Base-by-base conservation (phyloP, 2,113 vertebrate species). In the Sylvilagus bachmani region DNA sequence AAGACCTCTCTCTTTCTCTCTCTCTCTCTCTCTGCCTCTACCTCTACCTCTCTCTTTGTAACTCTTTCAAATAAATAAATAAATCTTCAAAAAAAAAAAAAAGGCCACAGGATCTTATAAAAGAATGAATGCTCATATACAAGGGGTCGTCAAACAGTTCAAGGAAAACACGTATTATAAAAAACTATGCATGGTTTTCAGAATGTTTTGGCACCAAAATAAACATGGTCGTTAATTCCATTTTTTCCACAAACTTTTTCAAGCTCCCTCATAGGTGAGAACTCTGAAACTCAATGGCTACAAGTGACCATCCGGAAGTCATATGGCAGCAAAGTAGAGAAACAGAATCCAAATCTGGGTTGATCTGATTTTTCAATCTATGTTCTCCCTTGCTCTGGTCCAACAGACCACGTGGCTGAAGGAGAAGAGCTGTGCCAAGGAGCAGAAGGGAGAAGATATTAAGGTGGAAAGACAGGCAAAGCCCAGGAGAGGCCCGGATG, bases 321-420 rank as follows among this genome's bases (percentile, higher is more conserved):
- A 33, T 53, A 75, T 7, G 66, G 33, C 38, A 14, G 66, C 44
- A 58, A 85, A 85, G 62, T 0, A 66, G 13, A 49, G 53, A 66
- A 58, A 44, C 16, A 85, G 53, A 73, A 82, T 58, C 44, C 21
- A 25, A 7, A 61, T 33, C 13, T 33, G 75, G 33, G n/a, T 14
- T 71, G 14, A 51, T 31, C 5, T 31, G 31, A 17, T n/a, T 80
- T 64, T 14, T 21, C 38, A 27, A 61, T 19, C 83, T 14, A 5
- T 8, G 13, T 5, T 73, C 55, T 44, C 0, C 0, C 29, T 0
- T 12, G 6, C 67, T 71, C 12, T 3, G 27, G 80, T 24, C 29
- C 49, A 55, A 44, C 27, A 31, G 14, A 79, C 13, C 21, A 2
- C 64, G 21, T 27, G 66, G 38, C 55, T n/a, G 49, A 49, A 53